A percentile compares a stretch with the other conserved stretches of the same genome.
phyloP scores from a whole-genome alignment of 2,797 vertebrate species.

The Chelmon rostratus region DNA sequence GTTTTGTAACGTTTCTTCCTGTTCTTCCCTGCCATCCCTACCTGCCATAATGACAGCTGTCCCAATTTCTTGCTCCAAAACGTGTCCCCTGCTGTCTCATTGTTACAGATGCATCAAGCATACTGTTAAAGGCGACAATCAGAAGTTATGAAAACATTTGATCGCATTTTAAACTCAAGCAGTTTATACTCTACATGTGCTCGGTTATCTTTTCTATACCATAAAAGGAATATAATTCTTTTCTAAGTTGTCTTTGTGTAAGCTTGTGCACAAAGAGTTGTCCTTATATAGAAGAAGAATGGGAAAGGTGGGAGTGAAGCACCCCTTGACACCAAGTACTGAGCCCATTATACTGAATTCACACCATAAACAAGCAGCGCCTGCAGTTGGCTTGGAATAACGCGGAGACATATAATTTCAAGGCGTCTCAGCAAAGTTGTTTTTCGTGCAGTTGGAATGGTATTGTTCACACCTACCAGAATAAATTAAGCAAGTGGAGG shows the following conservation, averaged over 20 bases:
- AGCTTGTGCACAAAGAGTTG: background rate
- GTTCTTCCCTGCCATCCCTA: background rate
- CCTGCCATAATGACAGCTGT: background rate
- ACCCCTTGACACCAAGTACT: background rate
- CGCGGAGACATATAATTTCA: conserved; percentile 2
- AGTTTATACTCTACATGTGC: background rate
- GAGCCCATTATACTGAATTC: background rate
- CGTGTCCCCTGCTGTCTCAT: background rate
- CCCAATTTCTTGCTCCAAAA: background rate
- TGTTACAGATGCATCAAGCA: background rate
- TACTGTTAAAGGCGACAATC: background rate
- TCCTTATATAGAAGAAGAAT: background rate
- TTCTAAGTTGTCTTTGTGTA: too few relatives aligned
- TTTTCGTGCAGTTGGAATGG: background rate
- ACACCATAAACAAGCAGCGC: background rate
- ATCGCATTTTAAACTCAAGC: background rate
- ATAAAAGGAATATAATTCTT: background rate
- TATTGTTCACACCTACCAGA: conserved; percentile 9
- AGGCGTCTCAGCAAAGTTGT: background rate
- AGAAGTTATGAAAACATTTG: background rate
- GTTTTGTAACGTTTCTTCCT: background rate
- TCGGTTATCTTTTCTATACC: background rate
- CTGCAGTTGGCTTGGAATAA: background rate
- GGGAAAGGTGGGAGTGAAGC: background rate
- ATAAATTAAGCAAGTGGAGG: conserved; percentile 35